Conservation (phyloP, 2,888 invertebrate genomes). For the Achlya flavicornis region DNA sequence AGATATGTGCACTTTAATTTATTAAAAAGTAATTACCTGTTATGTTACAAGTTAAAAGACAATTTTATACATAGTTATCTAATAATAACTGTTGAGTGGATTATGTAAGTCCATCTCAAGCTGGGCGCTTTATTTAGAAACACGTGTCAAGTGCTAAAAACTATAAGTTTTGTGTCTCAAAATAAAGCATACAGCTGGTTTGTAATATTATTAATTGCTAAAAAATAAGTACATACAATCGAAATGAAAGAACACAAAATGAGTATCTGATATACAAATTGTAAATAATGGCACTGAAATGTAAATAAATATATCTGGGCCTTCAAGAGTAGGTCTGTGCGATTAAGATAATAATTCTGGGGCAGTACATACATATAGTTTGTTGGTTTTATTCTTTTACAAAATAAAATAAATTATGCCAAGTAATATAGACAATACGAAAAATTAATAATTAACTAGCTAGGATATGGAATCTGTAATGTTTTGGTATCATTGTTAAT, state of each 20-base stretch:
- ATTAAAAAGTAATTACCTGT: constrained; percentile 60
- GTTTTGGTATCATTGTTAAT: not conserved
- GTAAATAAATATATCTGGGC: constrained; percentile 13
- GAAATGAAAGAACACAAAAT: constrained; percentile 29
- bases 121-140: not conserved
- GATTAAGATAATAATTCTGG: not conserved
- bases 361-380: not conserved
- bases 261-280: constrained; percentile 34
- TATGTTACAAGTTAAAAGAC: constrained; percentile 58
- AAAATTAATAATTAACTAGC: not conserved
- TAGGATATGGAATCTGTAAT: not conserved
- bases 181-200: not conserved
- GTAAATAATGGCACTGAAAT: constrained; percentile 38
- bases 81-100: constrained; percentile 23
- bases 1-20: constrained; percentile 74
- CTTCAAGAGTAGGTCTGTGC: not conserved
- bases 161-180: not conserved
- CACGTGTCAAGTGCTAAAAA: not conserved
- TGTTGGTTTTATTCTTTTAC: no score
- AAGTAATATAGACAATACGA: not conserved
- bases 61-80: constrained; percentile 42
- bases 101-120: constrained; percentile 13
- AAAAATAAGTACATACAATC: constrained; percentile 13
- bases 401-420: not conserved
- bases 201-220: constrained; percentile 10